Evolutionary conservation across 2,888 invertebrate genomes (phyloP).

Genomic region (Melanostoma mellinum): DNA sequence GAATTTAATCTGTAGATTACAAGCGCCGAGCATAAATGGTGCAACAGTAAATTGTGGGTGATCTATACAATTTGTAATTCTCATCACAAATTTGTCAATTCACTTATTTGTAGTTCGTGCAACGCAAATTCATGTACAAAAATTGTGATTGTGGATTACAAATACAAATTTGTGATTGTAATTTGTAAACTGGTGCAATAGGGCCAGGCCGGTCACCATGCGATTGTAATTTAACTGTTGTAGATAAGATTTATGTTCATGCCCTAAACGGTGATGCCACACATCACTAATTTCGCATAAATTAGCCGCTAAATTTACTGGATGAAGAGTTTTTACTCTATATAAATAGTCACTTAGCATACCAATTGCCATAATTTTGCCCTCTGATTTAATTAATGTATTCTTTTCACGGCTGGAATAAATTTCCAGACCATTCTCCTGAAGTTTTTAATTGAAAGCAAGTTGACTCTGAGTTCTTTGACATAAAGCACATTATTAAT

Average conservation of each 20-base stretch:
- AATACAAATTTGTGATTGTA: no score
- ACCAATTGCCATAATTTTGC: not conserved
- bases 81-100: no score
- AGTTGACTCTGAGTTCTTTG: conserved; percentile 1
- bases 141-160: no score
- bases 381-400: not conserved
- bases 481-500: not conserved
- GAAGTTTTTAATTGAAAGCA: conserved; percentile 18
- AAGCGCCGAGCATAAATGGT: no score
- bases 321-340: not conserved
- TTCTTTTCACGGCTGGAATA: not conserved
- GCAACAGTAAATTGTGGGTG: no score
- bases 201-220: conserved; percentile 32
- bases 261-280: conserved; percentile 33
- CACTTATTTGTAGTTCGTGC: no score
- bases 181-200: no score
- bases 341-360: not conserved
- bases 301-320: not conserved
- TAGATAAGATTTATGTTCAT: conserved; percentile 18
- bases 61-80: no score
- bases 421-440: conserved; percentile 4
- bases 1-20: no score
- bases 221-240: not conserved
- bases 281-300: conserved; percentile 30
- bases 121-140: no score